Percentiles rank a stretch among this genome's conserved stretches.
phyloP scores from a whole-genome alignment of 2,888 invertebrate genomes.

The Hybos culiciformis region DNA sequence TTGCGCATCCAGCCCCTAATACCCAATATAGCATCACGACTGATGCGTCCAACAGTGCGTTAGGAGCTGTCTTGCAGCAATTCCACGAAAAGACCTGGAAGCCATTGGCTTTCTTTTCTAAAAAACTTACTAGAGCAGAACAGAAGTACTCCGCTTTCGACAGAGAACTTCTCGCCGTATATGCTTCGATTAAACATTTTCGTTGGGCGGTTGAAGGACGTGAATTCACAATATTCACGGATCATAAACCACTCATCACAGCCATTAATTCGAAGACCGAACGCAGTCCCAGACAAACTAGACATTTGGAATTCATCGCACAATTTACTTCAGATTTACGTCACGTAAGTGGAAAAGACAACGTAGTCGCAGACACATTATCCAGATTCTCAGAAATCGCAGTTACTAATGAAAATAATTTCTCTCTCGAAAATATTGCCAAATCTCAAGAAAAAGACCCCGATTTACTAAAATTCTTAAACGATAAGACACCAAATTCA shows the following conservation, averaged over 20 bases:
- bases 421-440: too few relatives aligned
- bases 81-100: constrained; percentile 17
- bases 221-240: constrained; percentile 21
- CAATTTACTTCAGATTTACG: constrained; percentile 2
- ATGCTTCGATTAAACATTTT: constrained; percentile 25
- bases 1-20: neutral
- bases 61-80: constrained; percentile 29
- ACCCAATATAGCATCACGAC: constrained; percentile 13
- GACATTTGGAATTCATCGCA: neutral
- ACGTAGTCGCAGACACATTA: constrained; percentile 3
- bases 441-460: neutral
- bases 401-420: neutral
- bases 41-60: constrained; percentile 24
- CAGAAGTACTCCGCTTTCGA: constrained; percentile 26
- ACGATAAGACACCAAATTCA: neutral
- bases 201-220: constrained; percentile 26
- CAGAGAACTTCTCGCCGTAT: constrained; percentile 28
- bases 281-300: constrained; percentile 18
- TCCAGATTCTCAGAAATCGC: neutral
- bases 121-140: constrained; percentile 21
- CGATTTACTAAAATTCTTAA: neutral
- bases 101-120: constrained; percentile 27
- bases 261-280: constrained; percentile 19
- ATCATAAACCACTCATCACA: constrained; percentile 23
- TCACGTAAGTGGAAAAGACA: constrained; percentile 4